phyloP scores from a whole-genome alignment of 2,888 invertebrate species.

The Tipula helvola region DNA sequence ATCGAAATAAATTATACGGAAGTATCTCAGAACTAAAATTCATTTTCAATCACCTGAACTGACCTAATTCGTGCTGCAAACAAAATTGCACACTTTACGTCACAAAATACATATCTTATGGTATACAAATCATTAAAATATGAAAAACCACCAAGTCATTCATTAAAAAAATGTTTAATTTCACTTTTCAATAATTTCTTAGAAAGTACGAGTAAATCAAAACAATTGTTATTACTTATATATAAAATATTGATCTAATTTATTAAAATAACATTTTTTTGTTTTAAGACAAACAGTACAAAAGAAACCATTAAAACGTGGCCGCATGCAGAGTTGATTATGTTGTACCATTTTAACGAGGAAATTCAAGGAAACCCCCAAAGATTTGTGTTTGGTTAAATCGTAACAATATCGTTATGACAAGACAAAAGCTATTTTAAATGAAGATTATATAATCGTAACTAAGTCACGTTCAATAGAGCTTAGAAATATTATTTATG shows the following conservation, averaged over 20 bases:
- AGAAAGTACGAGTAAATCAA: neutral
- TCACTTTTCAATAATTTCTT: neutral
- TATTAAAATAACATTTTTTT: neutral
- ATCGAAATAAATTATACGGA: neutral
- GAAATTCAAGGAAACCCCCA: neutral
- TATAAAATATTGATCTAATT: neutral
- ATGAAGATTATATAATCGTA: neutral
- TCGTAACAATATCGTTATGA: neutral
- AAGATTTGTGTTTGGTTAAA: neutral
- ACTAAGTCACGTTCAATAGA: neutral
- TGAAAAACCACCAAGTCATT: neutral
- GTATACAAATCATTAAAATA: neutral
- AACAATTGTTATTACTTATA: neutral
- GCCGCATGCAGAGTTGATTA: neutral
- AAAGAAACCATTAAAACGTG: neutral
- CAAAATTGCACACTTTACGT: neutral
- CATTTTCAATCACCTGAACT: neutral
- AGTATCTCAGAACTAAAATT: neutral
- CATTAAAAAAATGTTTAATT: neutral
- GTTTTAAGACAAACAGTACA: neutral
- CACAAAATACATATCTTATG: neutral
- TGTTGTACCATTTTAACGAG: neutral
- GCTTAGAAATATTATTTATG: neutral
- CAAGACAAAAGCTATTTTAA: neutral
- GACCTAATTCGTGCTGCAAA: neutral